A percentile compares a stretch with the other conserved stretches of the same genome.
Evolutionary conservation across 1,140 invertebrate species (phyloP).

Genomic region (Cryptotermes secundus): DNA sequence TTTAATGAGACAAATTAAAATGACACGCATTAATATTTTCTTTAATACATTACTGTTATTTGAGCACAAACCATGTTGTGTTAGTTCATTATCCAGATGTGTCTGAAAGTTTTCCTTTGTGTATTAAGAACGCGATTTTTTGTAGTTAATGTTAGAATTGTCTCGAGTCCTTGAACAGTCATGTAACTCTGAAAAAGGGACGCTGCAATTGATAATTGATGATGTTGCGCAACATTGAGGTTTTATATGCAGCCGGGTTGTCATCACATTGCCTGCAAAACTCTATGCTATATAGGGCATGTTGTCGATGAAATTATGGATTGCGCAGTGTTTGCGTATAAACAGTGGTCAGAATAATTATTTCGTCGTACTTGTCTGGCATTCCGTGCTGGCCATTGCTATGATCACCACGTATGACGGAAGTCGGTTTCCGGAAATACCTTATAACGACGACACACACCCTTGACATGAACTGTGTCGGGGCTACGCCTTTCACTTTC

Average conservation of each 20-base stretch:
- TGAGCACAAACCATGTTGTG: no score
- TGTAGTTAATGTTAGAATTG: no score
- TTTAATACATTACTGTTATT: no score
- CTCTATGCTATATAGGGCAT: neutral
- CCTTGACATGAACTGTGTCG: neutral
- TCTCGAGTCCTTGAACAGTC: no score
- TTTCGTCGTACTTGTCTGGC: neutral
- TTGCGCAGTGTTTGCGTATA: neutral
- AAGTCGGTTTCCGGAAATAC: neutral
- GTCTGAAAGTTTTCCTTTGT: no score
- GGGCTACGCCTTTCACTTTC: neutral
- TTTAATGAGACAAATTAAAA: no score
- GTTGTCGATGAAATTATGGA: no score
- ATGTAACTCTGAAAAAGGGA: no score
- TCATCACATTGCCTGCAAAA: neutral
- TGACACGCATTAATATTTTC: no score
- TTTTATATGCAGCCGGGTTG: neutral
- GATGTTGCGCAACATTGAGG: neutral
- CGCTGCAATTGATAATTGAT: no score
- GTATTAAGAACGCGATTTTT: no score
- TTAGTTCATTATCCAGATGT: no score
- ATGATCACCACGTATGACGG: neutral
- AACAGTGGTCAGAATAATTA: slow-evolving; percentile 6
- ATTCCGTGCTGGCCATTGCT: neutral
- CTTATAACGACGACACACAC: neutral